Conservation (phyloP, 2,888 invertebrate genomes). For the Pandemis cinnamomeana region DNA sequence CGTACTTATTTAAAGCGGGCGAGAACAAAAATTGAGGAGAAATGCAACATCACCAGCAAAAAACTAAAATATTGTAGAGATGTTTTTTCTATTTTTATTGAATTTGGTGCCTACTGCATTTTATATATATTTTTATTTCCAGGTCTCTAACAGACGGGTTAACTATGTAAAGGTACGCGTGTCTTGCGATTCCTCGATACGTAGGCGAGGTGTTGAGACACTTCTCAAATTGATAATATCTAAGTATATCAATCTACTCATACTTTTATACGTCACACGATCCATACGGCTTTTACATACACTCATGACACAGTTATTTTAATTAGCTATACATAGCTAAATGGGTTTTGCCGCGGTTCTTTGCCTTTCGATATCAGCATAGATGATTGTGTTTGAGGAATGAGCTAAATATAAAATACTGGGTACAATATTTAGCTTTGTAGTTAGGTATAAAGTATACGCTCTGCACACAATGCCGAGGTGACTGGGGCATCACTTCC, state of each 20-base stretch:
- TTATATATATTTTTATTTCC: no score
- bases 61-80: no score
- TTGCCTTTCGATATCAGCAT: background rate
- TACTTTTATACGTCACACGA: background rate
- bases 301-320: background rate
- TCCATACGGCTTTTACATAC: background rate
- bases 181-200: background rate
- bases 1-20: no score
- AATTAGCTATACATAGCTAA: background rate
- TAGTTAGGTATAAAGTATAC: conserved; percentile 41
- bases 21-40: no score
- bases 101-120: no score
- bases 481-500: conserved; percentile 75
- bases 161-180: no score
- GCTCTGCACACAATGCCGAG: conserved; percentile 67
- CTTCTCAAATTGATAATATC: no score
- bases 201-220: background rate
- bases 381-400: background rate
- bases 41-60: no score
- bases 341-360: background rate
- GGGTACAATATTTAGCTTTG: conserved; percentile 43
- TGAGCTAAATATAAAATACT: background rate
- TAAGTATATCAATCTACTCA: no score
- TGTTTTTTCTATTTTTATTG: no score
- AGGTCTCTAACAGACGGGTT: no score